Conservation (phyloP, 1,140 invertebrate genomes). For the Papilio aristodemus region DNA sequence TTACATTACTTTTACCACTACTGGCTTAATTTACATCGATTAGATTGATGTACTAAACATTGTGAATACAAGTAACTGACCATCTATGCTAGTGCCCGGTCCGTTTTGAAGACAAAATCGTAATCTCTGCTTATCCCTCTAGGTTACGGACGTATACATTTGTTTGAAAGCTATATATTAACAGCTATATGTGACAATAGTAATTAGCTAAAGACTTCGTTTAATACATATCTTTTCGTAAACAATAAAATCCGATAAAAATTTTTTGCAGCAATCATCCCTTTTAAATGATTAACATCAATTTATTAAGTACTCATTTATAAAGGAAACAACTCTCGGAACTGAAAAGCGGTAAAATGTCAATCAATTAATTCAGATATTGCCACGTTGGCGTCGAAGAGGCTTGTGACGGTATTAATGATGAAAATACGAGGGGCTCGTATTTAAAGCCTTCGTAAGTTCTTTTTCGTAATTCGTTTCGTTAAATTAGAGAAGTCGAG, state of each 20-base stretch:
- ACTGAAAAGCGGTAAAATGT: constrained; percentile 12
- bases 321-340: constrained; percentile 12
- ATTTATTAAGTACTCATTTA: constrained; percentile 5
- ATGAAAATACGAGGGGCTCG: constrained; percentile 11
- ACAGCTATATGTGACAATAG: no score
- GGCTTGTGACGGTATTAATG: constrained; percentile 20
- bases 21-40: no score
- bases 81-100: no score
- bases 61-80: background rate
- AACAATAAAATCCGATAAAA: no score
- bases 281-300: background rate
- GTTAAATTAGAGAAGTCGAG: constrained; percentile 18
- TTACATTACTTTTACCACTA: no score
- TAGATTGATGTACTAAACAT: background rate
- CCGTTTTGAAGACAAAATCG: no score
- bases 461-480: constrained; percentile 20
- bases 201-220: no score
- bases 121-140: no score
- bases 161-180: no score
- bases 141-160: no score
- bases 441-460: constrained; percentile 26
- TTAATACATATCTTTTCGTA: no score
- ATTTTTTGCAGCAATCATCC: background rate
- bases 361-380: constrained; percentile 31
- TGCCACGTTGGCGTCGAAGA: constrained; percentile 4